phyloP scores from a whole-genome alignment of 2,113 vertebrate genomes.

The Callionymus lyra region DNA sequence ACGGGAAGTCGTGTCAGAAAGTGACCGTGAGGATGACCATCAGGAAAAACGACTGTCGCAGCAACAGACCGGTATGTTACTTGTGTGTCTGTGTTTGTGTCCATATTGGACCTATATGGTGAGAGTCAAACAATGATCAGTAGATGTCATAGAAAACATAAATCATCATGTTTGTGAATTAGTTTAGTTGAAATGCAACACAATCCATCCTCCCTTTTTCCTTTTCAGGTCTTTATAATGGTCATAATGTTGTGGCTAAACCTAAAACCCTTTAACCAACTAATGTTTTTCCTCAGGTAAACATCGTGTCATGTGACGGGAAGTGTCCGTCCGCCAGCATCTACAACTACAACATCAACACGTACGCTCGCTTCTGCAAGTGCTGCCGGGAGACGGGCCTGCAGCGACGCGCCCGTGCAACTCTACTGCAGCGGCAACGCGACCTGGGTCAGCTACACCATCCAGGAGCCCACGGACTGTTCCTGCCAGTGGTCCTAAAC shows the following conservation, averaged over 20 bases:
- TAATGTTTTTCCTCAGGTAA: slow-evolving; percentile 69
- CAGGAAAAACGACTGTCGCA: slow-evolving; percentile 94
- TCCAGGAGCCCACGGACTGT: slow-evolving; percentile 96
- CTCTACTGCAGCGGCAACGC: slow-evolving; percentile 89
- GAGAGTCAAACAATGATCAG: too few species aligned
- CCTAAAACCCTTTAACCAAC: too few species aligned
- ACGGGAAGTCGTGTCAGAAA: slow-evolving; percentile 95
- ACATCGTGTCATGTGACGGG: slow-evolving; percentile 94
- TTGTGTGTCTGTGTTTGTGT: background rate
- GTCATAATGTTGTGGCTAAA: too few species aligned
- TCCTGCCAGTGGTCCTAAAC: slow-evolving; percentile 93
- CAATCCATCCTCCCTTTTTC: too few species aligned
- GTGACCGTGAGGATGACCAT: slow-evolving; percentile 98
- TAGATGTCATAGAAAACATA: too few species aligned
- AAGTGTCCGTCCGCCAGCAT: slow-evolving; percentile 96
- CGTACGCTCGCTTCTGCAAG: slow-evolving; percentile 93
- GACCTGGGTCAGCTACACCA: slow-evolving; percentile 88
- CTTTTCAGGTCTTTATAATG: too few species aligned
- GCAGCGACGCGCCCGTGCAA: slow-evolving; percentile 82
- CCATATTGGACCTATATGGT: too few species aligned
- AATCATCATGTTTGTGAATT: too few species aligned
- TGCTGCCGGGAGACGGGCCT: slow-evolving; percentile 92
- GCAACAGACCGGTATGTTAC: slow-evolving; percentile 80
- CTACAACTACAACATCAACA: slow-evolving; percentile 99
- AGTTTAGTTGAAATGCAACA: too few species aligned